Evolutionary conservation across 2,888 invertebrate genomes (phyloP).

Genomic region (Heteromurus nitidus): DNA sequence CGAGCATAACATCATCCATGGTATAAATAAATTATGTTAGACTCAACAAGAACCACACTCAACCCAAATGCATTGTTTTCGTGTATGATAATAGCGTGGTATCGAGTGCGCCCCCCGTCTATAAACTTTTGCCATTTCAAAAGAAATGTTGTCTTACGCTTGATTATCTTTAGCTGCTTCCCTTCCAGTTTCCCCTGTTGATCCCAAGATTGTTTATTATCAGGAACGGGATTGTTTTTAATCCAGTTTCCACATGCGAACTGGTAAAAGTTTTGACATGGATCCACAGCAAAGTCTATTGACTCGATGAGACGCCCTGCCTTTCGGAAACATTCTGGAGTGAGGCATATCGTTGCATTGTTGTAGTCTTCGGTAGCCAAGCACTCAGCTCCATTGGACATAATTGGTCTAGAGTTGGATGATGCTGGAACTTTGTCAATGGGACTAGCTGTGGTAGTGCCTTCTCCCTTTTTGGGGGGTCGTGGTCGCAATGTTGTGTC

Average conservation of each 20-base stretch:
- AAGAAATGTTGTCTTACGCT: conserved; percentile 75
- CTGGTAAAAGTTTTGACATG: conserved; percentile 77
- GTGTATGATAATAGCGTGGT: too few species aligned
- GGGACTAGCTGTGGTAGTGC: conserved; percentile 2
- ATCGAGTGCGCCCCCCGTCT: too few species aligned
- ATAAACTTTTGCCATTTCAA: too few species aligned
- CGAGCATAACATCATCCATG: too few species aligned
- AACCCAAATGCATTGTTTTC: too few species aligned
- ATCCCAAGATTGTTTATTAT: conserved; percentile 77
- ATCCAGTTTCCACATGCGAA: conserved; percentile 77
- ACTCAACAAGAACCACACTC: too few species aligned
- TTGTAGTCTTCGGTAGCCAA: not conserved
- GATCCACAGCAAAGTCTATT: conserved; percentile 75
- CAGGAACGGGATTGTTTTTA: conserved; percentile 75
- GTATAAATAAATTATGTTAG: too few species aligned
- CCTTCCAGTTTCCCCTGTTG: conserved; percentile 80
- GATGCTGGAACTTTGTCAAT: not conserved
- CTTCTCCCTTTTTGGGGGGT: conserved; percentile 23
- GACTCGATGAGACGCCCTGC: conserved; percentile 73
- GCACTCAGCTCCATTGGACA: not conserved
- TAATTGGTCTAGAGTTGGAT: not conserved
- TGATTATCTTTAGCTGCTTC: conserved; percentile 79
- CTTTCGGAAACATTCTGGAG: conserved; percentile 61
- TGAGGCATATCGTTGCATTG: conserved; percentile 46
- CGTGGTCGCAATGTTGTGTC: conserved; percentile 13